phyloP scores from a whole-genome alignment of 2,113 vertebrate species.

The Toxostoma redivivum region DNA sequence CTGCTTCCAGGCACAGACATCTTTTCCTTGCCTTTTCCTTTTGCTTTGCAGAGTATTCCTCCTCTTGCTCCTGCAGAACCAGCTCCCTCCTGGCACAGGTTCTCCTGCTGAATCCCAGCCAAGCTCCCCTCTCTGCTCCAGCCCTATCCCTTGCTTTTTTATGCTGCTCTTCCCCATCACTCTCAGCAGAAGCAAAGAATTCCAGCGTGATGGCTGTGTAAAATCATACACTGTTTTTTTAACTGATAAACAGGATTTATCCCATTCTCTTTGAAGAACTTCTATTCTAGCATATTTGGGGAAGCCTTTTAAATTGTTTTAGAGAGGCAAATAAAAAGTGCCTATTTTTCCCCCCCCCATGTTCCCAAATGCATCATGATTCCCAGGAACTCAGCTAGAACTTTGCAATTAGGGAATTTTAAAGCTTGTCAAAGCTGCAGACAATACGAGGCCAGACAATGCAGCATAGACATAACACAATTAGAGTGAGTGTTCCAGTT shows the following conservation, averaged over 20 bases:
- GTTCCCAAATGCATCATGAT: neutral
- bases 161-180: neutral
- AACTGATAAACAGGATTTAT: neutral
- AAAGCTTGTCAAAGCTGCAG: neutral
- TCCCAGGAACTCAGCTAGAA: neutral
- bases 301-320: neutral
- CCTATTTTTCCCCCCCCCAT: fast-evolving
- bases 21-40: neutral
- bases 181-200: neutral
- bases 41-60: neutral
- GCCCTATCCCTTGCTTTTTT: neutral
- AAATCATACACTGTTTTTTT: neutral
- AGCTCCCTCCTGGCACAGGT: neutral
- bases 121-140: neutral
- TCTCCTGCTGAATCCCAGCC: neutral
- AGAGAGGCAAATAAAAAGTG: neutral
- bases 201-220: neutral
- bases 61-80: neutral
- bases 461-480: neutral
- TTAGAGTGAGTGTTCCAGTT: neutral
- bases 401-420: neutral
- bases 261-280: neutral
- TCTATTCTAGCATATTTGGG: neutral
- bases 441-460: constrained; percentile 16
- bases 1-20: neutral